These are phyloP conservation scores for Alethe castanea DNA, from an alignment of 2,113 vertebrate species.

Conservation along the genomic window DNA sequence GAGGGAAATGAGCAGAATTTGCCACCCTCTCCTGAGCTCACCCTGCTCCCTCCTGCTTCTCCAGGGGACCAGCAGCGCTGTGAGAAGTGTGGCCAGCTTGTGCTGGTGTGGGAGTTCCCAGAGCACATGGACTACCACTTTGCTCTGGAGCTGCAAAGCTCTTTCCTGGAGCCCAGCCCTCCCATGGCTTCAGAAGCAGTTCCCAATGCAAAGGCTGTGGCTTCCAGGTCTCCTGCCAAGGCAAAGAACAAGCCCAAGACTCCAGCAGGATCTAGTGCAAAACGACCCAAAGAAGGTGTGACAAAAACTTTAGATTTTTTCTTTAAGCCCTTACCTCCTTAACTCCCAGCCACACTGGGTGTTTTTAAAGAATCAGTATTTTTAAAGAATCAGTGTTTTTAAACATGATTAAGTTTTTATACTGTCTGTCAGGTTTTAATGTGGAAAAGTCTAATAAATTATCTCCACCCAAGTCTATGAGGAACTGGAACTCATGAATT, in stretches of 20 bases:
- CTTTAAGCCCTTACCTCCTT: conserved; percentile 80
- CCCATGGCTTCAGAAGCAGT: neutral
- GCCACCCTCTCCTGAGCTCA: neutral
- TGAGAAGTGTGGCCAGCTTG: conserved; percentile 82
- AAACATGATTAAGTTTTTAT: neutral
- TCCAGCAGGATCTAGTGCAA: conserved; percentile 70
- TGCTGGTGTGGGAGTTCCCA: conserved; percentile 88
- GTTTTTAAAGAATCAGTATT: neutral
- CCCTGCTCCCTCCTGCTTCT: neutral
- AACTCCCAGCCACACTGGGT: neutral
- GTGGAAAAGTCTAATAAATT: conserved; percentile 4
- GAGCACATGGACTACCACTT: conserved; percentile 95
- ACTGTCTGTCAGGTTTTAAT: neutral
- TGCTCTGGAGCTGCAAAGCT: conserved; percentile 88
- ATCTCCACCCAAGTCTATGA: neutral
- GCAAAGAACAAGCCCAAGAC: conserved; percentile 78
- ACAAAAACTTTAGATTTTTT: conserved; percentile 84
- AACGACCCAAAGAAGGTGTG: conserved; percentile 71
- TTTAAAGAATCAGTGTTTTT: neutral
- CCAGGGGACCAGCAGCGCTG: conserved; percentile 75
- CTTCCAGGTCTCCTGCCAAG: conserved; percentile 26
- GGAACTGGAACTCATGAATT: neutral
- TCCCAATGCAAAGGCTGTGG: neutral
- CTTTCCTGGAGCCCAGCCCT: conserved; percentile 69
- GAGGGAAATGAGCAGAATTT: conserved; percentile 25